Evolutionary conservation across 2,888 invertebrate genomes (phyloP).

Genomic region (Lasioglossum oenotherae): DNA sequence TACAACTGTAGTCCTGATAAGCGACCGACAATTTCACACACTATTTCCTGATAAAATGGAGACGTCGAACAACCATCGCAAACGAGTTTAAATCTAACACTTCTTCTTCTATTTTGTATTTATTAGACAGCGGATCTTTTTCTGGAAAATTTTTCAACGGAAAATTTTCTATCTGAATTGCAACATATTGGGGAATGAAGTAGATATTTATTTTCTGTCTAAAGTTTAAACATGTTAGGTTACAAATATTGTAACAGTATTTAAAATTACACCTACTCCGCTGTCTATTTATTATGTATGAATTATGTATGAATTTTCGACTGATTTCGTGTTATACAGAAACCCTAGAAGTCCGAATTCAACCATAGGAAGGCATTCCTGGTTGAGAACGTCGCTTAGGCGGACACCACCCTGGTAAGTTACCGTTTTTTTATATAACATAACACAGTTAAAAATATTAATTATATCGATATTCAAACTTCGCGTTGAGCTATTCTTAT

Average conservation of each 20-base stretch:
- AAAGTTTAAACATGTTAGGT: too few species aligned
- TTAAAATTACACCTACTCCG: too few species aligned
- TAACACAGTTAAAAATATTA: not conserved
- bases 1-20: not conserved
- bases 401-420: slow-evolving; percentile 92
- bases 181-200: too few species aligned
- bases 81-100: too few species aligned
- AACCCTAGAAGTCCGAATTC: slow-evolving; percentile 87
- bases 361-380: slow-evolving; percentile 91
- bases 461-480: not conserved
- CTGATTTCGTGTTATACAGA: slow-evolving; percentile 71
- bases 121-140: too few species aligned
- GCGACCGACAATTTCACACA: not conserved
- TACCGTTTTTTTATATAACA: not conserved
- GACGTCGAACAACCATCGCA: too few species aligned
- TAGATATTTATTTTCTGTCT: too few species aligned
- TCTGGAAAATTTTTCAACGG: too few species aligned
- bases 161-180: too few species aligned
- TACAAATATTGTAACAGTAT: too few species aligned
- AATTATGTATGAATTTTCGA: not conserved
- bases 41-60: not conserved
- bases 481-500: not conserved
- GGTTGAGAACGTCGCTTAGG: slow-evolving; percentile 93
- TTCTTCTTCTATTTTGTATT: not conserved
- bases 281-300: not conserved